Conservation (phyloP, 2,888 invertebrate species). For the Cordilura impudica region DNA sequence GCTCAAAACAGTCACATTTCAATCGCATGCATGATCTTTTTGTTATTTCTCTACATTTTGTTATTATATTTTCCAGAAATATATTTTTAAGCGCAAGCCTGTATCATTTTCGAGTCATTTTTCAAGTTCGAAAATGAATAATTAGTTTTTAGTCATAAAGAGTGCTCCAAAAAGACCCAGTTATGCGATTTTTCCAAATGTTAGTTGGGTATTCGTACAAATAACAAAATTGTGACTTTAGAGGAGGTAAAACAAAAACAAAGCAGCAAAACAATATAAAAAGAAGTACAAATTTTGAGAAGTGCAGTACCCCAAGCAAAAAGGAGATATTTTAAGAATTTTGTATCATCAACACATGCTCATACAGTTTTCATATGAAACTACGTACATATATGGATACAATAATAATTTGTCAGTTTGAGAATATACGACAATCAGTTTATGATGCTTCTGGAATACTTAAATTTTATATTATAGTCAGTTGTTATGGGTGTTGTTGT, state of each 20-base stretch:
- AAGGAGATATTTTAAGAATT: constrained; percentile 4
- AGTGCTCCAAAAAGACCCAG: no score
- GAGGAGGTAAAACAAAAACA: constrained; percentile 28
- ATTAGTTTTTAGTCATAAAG: no score
- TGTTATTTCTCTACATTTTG: no score
- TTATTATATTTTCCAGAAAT: no score
- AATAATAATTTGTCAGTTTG: constrained; percentile 50
- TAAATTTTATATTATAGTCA: constrained; percentile 29
- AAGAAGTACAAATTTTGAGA: neutral
- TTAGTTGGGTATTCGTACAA: neutral
- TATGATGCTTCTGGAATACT: constrained; percentile 48
- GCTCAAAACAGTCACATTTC: no score
- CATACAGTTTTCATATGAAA: constrained; percentile 6
- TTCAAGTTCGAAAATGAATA: no score
- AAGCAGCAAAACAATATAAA: neutral
- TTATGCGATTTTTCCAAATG: no score
- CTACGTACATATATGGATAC: constrained; percentile 16
- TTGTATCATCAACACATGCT: constrained; percentile 23
- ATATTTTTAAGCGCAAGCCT: no score
- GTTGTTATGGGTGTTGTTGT: constrained; percentile 15
- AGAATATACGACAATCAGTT: constrained; percentile 49
- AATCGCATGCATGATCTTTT: no score
- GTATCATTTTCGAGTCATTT: no score
- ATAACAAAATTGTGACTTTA: constrained; percentile 21
- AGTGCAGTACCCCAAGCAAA: constrained; percentile 15